Percentiles rank a stretch among this genome's conserved stretches.
These are phyloP conservation scores for Todiramphus chloris DNA, from an alignment of 2,113 vertebrate species.

Conservation along the genomic window DNA sequence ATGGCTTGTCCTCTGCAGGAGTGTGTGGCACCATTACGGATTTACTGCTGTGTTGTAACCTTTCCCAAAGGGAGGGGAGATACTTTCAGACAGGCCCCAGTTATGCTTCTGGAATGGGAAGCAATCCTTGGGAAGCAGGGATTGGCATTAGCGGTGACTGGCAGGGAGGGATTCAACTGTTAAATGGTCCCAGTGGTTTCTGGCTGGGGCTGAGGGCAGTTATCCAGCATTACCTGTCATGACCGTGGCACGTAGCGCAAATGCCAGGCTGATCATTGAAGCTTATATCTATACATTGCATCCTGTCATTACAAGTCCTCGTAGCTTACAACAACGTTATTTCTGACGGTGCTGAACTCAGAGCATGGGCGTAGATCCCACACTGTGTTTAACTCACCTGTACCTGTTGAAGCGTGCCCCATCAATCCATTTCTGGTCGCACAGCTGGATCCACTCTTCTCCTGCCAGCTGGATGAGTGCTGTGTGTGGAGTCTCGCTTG, in stretches of 20 bases:
- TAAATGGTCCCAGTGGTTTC: background rate
- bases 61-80: background rate
- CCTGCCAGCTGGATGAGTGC: background rate
- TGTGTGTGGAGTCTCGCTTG: rapidly evolving
- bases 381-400: rapidly evolving
- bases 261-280: background rate
- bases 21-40: rapidly evolving
- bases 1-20: background rate
- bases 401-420: rapidly evolving
- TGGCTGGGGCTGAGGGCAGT: background rate
- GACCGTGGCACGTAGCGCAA: rapidly evolving
- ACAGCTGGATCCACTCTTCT: rapidly evolving
- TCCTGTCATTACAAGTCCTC: background rate
- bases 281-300: background rate
- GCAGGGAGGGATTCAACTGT: background rate
- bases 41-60: rapidly evolving
- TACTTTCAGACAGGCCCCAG: background rate
- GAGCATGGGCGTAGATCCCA: rapidly evolving
- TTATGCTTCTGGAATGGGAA: rapidly evolving
- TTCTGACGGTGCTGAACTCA: background rate
- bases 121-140: background rate
- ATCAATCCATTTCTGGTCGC: rapidly evolving
- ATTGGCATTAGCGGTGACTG: background rate
- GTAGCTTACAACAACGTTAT: background rate
- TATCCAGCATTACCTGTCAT: background rate